Evolutionary conservation across 1,140 invertebrate genomes (phyloP).

Genomic region (Bombyx mori): ASM3026992v2 NC_085107.1:17556001-17556500

Average conservation of each 20-base stretch:
- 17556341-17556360: slow-evolving; percentile 30
- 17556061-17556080: no score
- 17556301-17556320: slow-evolving; percentile 28
- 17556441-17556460: no score
- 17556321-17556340: slow-evolving; percentile 17
- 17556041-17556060: no score
- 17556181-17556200: slow-evolving; percentile 17
- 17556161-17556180: background rate
- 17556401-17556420: slow-evolving; percentile 55
- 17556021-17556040: no score
- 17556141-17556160: background rate
- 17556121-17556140: background rate
- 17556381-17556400: slow-evolving; percentile 46
- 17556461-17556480: no score
- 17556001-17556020: no score
- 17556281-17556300: slow-evolving; percentile 36
- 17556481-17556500: no score
- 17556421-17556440: slow-evolving; percentile 53
- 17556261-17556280: slow-evolving; percentile 52
- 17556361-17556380: slow-evolving; percentile 37
- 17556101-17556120: no score
- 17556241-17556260: slow-evolving; percentile 42
- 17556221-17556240: slow-evolving; percentile 63
- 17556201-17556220: slow-evolving; percentile 37
- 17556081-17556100: no score